Evolutionary conservation across 35 echinoderm and acorn worm genomes (phyloP).

Genomic region (Acanthaster planci): DNA sequence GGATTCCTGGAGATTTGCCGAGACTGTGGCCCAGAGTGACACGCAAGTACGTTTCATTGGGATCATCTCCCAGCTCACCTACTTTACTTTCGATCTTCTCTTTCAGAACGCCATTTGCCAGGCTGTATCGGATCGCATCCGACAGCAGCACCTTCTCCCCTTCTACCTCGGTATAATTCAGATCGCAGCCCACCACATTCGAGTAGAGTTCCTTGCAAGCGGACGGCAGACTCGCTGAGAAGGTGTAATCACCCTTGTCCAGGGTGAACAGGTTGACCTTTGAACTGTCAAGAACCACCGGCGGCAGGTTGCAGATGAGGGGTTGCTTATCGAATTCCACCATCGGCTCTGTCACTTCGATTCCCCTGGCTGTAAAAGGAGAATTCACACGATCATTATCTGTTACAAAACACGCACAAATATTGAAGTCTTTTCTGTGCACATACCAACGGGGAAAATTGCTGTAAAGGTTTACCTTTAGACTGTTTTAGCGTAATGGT

Average conservation of each 20-base stretch:
- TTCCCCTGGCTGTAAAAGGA: not conserved
- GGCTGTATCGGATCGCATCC: slow-evolving; percentile 50
- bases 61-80: slow-evolving; percentile 3
- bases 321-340: slow-evolving; percentile 30
- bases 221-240: slow-evolving; percentile 34
- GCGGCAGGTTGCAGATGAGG: slow-evolving; percentile 27
- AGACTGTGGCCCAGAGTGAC: slow-evolving; percentile 32
- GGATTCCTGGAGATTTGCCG: slow-evolving; percentile 53
- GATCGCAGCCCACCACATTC: not conserved
- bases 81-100: slow-evolving; percentile 33
- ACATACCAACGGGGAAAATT: no score
- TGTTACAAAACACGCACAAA: no score
- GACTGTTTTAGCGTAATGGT: no score
- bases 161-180: not conserved
- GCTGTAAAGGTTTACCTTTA: no score
- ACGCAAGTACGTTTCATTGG: slow-evolving; percentile 27
- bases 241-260: slow-evolving; percentile 31
- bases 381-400: not conserved
- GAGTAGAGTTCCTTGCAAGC: slow-evolving; percentile 32
- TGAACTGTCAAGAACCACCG: slow-evolving; percentile 45
- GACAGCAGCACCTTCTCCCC: not conserved
- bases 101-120: not conserved
- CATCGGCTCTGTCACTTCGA: not conserved
- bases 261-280: slow-evolving; percentile 36
- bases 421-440: no score